Conservation (phyloP, 2,888 invertebrate species). For the Cheilosia vernalis region DNA sequence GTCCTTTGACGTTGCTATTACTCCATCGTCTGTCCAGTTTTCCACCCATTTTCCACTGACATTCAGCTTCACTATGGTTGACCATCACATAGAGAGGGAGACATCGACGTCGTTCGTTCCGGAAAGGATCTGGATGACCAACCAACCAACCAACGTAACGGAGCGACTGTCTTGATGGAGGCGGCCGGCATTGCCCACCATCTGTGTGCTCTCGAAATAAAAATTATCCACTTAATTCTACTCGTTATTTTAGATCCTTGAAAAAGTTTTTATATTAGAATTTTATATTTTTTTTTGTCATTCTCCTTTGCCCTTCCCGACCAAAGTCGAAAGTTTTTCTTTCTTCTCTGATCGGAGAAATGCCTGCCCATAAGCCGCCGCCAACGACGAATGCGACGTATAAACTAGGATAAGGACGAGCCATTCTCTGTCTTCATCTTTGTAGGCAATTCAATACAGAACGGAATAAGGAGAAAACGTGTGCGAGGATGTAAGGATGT, state of each 20-base stretch:
- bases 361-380: slow-evolving; percentile 7
- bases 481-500: slow-evolving; percentile 57
- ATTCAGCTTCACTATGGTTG: slow-evolving; percentile 54
- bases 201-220: slow-evolving; percentile 75
- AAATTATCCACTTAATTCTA: slow-evolving; percentile 77
- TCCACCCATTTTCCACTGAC: slow-evolving; percentile 47
- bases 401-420: slow-evolving; percentile 72
- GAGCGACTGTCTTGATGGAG: slow-evolving; percentile 31
- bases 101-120: slow-evolving; percentile 29
- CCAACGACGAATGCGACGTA: slow-evolving; percentile 5
- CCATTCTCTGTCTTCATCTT: slow-evolving; percentile 51
- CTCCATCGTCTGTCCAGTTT: slow-evolving; percentile 59
- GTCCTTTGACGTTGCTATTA: slow-evolving; percentile 68
- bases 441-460: slow-evolving; percentile 55
- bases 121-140: slow-evolving; percentile 32
- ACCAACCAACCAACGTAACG: slow-evolving; percentile 1
- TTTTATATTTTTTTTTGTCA: slow-evolving; percentile 40
- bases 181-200: slow-evolving; percentile 36
- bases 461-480: slow-evolving; percentile 18
- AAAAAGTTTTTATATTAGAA: slow-evolving; percentile 76
- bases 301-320: neutral
- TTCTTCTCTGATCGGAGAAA: slow-evolving; percentile 31
- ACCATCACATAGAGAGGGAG: slow-evolving; percentile 39
- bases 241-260: slow-evolving; percentile 77
- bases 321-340: slow-evolving; percentile 64